These are phyloP conservation scores for Oncorhynchus mykiss DNA, from an alignment of 2,113 vertebrate species.

Conservation along the genomic window DNA sequence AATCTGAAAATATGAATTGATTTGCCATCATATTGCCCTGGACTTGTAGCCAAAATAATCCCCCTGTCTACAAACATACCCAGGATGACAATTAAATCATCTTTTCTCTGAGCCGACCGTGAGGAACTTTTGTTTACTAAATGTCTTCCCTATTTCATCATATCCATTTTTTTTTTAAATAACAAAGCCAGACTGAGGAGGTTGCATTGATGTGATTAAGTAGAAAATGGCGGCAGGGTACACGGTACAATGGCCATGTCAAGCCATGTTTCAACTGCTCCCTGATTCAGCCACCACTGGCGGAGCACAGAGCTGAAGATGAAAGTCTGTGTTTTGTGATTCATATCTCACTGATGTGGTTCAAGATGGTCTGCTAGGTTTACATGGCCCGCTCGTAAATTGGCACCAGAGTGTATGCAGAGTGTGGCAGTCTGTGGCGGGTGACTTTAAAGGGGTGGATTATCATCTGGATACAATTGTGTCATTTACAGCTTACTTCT, in stretches of 20 bases:
- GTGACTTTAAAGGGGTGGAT: constrained; percentile 44
- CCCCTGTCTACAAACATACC: too few species aligned
- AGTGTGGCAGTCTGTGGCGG: constrained; percentile 16
- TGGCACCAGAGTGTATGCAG: background rate
- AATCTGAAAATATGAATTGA: too few species aligned
- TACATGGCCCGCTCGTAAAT: background rate
- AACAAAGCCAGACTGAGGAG: background rate
- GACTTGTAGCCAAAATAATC: too few species aligned
- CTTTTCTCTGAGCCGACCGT: too few species aligned
- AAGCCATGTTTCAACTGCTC: too few species aligned
- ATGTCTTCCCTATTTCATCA: background rate
- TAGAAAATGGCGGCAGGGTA: background rate
- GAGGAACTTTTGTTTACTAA: background rate
- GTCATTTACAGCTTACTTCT: constrained; percentile 59
- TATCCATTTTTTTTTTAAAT: background rate
- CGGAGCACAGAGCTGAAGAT: constrained; percentile 30
- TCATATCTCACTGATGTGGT: constrained; percentile 46
- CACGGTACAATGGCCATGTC: background rate
- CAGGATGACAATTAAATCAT: too few species aligned
- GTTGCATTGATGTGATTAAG: background rate
- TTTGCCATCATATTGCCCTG: too few species aligned
- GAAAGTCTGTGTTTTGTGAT: constrained; percentile 38
- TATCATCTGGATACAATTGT: constrained; percentile 74
- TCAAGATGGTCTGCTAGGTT: constrained; percentile 32
- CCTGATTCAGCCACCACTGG: constrained; percentile 17